phyloP scores from a whole-genome alignment of 2,113 vertebrate species.

The Hippocampus barbouri region DNA sequence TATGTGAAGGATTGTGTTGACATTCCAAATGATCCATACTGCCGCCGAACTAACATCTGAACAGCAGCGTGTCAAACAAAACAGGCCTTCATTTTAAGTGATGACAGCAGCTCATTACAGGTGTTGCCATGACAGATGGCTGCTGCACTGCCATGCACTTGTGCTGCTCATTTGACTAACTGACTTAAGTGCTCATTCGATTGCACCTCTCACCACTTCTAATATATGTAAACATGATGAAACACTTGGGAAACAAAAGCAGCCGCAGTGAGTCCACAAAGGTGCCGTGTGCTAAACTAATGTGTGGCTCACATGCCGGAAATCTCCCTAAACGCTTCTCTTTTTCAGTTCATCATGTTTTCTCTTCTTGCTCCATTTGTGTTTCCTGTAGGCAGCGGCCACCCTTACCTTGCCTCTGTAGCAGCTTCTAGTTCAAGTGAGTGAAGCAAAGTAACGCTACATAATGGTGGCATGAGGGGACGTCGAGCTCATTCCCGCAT shows the following conservation, averaged over 20 bases:
- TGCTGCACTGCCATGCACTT: slow-evolving; percentile 25
- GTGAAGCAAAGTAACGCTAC: slow-evolving; percentile 53
- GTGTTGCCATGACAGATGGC: slow-evolving; percentile 40
- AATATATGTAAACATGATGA: slow-evolving; percentile 50
- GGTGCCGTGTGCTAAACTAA: slow-evolving; percentile 52
- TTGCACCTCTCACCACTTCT: slow-evolving; percentile 34
- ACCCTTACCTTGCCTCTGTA: slow-evolving; percentile 80
- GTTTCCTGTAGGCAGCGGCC: slow-evolving; percentile 74
- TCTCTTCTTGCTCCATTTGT: slow-evolving; percentile 44
- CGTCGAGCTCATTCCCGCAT: slow-evolving; percentile 8
- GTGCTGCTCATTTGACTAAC: slow-evolving; percentile 13
- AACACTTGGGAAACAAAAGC: slow-evolving; percentile 30
- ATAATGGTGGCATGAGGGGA: slow-evolving; percentile 20
- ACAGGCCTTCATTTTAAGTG: slow-evolving; percentile 43
- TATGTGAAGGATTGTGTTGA: slow-evolving; percentile 31
- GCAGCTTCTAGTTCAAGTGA: slow-evolving; percentile 79
- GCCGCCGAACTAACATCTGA: slow-evolving; percentile 27
- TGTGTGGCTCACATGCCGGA: slow-evolving; percentile 47
- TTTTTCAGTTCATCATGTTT: slow-evolving; percentile 47
- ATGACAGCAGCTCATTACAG: slow-evolving; percentile 38
- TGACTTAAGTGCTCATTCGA: slow-evolving; percentile 32
- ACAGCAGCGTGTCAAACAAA: slow-evolving; percentile 19
- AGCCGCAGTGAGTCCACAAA: slow-evolving; percentile 34
- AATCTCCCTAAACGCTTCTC: slow-evolving; percentile 21
- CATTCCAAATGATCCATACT: slow-evolving; percentile 26